Base-by-base conservation (phyloP, 2,113 vertebrate species). In the Bagarius yarrelli region DNA sequence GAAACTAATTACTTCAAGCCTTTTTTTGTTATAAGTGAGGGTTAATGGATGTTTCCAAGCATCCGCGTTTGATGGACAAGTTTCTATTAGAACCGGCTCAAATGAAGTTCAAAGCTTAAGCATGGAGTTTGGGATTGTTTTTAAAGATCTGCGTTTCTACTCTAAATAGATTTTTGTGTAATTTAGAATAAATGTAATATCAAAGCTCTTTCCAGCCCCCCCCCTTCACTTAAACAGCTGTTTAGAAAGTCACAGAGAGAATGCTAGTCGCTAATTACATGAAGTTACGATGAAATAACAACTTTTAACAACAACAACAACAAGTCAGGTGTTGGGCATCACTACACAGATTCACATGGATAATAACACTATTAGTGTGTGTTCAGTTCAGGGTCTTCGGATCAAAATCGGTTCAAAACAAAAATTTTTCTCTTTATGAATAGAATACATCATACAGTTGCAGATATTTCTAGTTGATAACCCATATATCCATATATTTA, bases 1-100 rank as follows among this genome's bases (percentile, higher is more conserved):
- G 80, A 76, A 75, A 80, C 80, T 84, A 84, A 84, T 86, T 81
- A 78, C 75, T 86, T 81, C 83, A 86, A 86, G 83, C 77, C 36
- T 77, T 55, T 81, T 69, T 78, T 57, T 50, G n/a, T 59, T 77
- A 57, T 47, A 55, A 53, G 18, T 34, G 36, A 44, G 55, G 8
- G n/a, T 47, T 76, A 36, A 66, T 53, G 76, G 61, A 53, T 52
- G 25, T 27, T 30, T 78, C 19, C 3, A 14, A 47, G 61, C 19
- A 32, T 61, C 27, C 50, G 50, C 18, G 47, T 64, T 52, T 30
- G 23, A 64, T 5, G 32, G 40, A 52, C 16, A 30, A 47, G n/a
- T 36, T n/a, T 47, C n/a, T 55, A 32, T 78, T 53, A n/a, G 13
- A 34, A 21, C 27, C 3, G 27, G 23, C 16, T 71, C 16, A 9